Base-by-base conservation (phyloP, 92 coral and sea anemone species). In the Zoanthus gigantus region DNA sequence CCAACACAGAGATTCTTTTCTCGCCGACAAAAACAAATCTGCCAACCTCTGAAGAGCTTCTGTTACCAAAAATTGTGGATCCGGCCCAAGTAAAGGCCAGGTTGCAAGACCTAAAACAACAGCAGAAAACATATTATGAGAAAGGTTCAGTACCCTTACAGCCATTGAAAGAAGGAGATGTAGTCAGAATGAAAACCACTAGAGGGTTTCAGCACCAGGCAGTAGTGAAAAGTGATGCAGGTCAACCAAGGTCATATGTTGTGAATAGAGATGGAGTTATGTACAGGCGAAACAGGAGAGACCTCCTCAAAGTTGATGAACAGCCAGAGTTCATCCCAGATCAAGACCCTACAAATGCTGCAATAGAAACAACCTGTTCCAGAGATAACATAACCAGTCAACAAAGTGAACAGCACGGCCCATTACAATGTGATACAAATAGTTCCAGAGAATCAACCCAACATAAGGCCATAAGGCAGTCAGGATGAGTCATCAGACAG, bases 11-110 rank as follows among this genome's bases (percentile, higher is more conserved):
- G 71, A 57, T 34, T 83, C 16, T 60, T 74, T 79, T 82, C 91
- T 8, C 74, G 91, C 73, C 76, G 92, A 66, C 85, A 0, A 61
- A 76, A 71, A 88, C 83, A 73, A 88, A 81, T 78, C 65, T 82
- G n/a, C 83, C 88, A 58, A 61, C 87, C 28, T 15, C 83, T 73
- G 87, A 72, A 82, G 77, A 76, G 69, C 83, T 73, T 72, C 79
- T 78, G 31, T 73, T 47, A 60, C 72, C 86, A 63, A 57, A 87
- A 37, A 71, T 67, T 78, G 67, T 46, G 0, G 82, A 78, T 16
- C 71, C 71, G n/a, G 71, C 29, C 29, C 29, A 28, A 15, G 8
- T 13, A 16, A 17, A 17, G 9, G 18, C 30, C 8, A 17, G 7
- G 18, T 13, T 14, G 8, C 71, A 14, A 13, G 23, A 65, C 15